Percentiles rank a stretch among this genome's conserved stretches.
phyloP scores from a whole-genome alignment of 2,797 vertebrate species.

The Pachyuromys duprasi region DNA sequence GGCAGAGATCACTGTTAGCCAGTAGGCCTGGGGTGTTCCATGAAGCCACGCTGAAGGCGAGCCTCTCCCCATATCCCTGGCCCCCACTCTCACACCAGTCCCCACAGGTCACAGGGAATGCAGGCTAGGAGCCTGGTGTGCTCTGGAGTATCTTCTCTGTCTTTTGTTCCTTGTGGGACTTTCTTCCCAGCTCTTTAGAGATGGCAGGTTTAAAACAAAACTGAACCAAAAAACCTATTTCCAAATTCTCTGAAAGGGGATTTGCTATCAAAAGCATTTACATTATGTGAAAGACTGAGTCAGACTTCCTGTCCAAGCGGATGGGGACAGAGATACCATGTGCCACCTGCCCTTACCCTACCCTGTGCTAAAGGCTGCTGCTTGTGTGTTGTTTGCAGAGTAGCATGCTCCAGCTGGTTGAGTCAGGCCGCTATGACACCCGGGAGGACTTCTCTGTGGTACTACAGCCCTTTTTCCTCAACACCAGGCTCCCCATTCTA shows the following conservation, averaged over 20 bases:
- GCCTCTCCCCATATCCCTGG: no score
- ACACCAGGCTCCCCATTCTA: slow-evolving; percentile 84
- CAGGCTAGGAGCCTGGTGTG: background rate
- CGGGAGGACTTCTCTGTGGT: slow-evolving; percentile 93
- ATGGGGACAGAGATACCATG: background rate
- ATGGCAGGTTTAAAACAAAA: background rate
- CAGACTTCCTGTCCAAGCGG: background rate
- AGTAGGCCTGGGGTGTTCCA: background rate
- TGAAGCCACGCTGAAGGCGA: background rate
- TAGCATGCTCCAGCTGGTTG: slow-evolving; percentile 88
- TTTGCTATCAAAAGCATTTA: background rate
- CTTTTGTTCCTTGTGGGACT: background rate
- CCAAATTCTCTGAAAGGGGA: slow-evolving; percentile 38
- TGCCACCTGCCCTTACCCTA: background rate
- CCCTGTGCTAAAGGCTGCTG: background rate
- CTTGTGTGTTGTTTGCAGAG: slow-evolving; percentile 83
- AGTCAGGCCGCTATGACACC: slow-evolving; percentile 92
- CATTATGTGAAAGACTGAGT: background rate
- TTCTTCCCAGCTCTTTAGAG: background rate
- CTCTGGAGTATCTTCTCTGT: background rate
- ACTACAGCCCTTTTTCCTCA: slow-evolving; percentile 92
- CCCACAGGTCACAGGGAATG: background rate
- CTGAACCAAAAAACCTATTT: background rate
- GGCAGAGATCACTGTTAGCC: background rate
- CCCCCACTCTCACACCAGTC: no score